phyloP scores from a whole-genome alignment of 2,113 vertebrate genomes.

The Ceratotherium simum region DNA sequence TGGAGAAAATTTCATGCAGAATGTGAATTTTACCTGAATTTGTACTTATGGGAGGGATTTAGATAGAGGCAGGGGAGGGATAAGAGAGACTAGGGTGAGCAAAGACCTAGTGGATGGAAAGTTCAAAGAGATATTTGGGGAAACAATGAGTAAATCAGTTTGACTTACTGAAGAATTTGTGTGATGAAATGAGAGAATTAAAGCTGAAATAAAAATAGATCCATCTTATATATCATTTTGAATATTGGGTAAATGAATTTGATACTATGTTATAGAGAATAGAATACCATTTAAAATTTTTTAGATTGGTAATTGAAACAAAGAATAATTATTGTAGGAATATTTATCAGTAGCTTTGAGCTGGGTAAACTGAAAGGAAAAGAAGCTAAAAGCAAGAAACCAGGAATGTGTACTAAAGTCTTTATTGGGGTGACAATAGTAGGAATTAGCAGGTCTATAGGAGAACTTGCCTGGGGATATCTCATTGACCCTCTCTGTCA shows the following conservation, averaged over 20 bases:
- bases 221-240: background rate
- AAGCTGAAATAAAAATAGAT: background rate
- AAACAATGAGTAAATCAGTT: background rate
- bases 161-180: background rate
- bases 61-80: background rate
- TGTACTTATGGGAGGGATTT: constrained; percentile 15
- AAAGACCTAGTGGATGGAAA: background rate
- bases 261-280: background rate
- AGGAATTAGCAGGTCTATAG: background rate
- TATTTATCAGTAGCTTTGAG: background rate
- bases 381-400: background rate
- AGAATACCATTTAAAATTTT: background rate
- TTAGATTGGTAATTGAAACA: background rate
- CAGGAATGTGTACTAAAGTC: background rate
- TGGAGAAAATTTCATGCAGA: background rate
- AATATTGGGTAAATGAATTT: background rate
- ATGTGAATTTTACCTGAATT: background rate
- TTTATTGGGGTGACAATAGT: background rate
- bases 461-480: background rate
- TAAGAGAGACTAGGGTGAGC: background rate
- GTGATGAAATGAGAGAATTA: background rate
- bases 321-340: background rate
- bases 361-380: background rate
- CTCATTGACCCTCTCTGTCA: background rate
- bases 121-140: background rate